These are phyloP conservation scores for Drosophila macrospina DNA, from an alignment of 2,888 invertebrate genomes.

Conservation along the genomic window DNA sequence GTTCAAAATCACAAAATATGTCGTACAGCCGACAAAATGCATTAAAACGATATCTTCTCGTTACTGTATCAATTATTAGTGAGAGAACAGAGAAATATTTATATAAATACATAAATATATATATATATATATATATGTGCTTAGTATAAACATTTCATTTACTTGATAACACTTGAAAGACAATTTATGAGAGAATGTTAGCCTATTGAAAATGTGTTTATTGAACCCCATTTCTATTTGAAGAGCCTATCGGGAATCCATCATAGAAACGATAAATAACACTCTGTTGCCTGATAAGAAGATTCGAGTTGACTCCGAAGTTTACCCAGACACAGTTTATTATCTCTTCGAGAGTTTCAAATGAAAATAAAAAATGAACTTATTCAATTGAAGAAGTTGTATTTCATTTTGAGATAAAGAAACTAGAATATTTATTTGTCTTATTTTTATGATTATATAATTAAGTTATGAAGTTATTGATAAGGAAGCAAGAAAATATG, in stretches of 20 bases:
- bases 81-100: neutral
- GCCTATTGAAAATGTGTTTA: conserved; percentile 42
- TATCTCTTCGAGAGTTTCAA: conserved; percentile 1
- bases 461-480: neutral
- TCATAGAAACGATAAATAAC: conserved; percentile 29
- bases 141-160: conserved; percentile 9
- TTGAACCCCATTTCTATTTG: conserved; percentile 37
- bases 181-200: conserved; percentile 18
- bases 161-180: conserved; percentile 12
- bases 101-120: no score
- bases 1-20: neutral
- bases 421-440: no score
- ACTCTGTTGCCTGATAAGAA: conserved; percentile 28
- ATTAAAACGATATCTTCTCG: conserved; percentile 11
- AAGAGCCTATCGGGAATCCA: conserved; percentile 15
- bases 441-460: no score
- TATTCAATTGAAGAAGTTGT: no score
- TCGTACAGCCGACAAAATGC: conserved; percentile 41
- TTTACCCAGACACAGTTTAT: conserved; percentile 2
- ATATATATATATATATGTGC: no score
- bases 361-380: neutral
- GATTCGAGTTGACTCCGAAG: neutral
- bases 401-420: no score
- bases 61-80: neutral
- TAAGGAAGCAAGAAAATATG: neutral